A percentile compares a stretch with the other conserved stretches of the same genome.
Conservation (phyloP, 1,140 invertebrate species). For the Drosophila rhopaloa region DNA sequence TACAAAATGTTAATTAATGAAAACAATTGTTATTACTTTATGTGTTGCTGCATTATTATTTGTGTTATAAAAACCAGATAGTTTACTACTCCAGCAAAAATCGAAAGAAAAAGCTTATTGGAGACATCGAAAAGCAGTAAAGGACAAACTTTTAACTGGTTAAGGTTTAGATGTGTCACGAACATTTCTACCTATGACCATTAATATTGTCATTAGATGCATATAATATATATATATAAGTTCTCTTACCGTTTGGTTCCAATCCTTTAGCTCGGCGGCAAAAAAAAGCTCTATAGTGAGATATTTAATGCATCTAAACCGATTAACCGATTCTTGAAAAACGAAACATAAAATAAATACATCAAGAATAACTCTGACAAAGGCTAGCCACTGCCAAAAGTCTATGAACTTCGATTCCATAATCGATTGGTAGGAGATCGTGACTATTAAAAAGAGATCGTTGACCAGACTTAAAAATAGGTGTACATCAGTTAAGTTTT, state of each 20-base stretch:
- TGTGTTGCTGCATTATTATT: constrained; percentile 16
- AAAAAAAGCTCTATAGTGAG: constrained; percentile 45
- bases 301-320: constrained; percentile 17
- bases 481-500: constrained; percentile 16
- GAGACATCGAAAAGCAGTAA: constrained; percentile 51
- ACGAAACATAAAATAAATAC: constrained; percentile 33
- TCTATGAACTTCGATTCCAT: not conserved
- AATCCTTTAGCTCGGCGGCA: constrained; percentile 18
- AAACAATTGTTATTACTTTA: not conserved
- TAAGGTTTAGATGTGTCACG: too few species aligned
- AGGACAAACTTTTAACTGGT: constrained; percentile 35
- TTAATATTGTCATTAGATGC: not conserved
- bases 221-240: not conserved
- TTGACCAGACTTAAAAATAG: constrained; percentile 13
- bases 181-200: too few species aligned
- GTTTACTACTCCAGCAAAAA: constrained; percentile 34
- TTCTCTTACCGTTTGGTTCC: constrained; percentile 39
- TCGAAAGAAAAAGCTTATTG: constrained; percentile 43
- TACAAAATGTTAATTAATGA: constrained; percentile 8
- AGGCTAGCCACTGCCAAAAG: not conserved
- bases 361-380: constrained; percentile 33
- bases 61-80: constrained; percentile 51
- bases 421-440: constrained; percentile 20
- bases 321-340: constrained; percentile 24
- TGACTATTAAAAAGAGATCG: not conserved